Percentiles rank a stretch among this genome's conserved stretches.
Evolutionary conservation across 1,140 invertebrate genomes (phyloP).

Genomic region (Oryctes rhinoceros): DNA sequence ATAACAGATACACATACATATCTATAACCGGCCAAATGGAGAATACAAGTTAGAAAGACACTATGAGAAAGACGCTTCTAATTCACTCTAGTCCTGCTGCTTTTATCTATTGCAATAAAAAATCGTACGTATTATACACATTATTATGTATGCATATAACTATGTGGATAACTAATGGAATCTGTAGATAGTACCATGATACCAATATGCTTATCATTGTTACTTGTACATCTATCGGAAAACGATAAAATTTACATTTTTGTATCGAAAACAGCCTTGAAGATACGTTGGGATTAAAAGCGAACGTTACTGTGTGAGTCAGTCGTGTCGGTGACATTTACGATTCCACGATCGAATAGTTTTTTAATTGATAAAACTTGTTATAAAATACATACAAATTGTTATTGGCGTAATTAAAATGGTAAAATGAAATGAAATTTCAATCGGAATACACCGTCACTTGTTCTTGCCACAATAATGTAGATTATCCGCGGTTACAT

Average conservation of each 20-base stretch:
- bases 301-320: not conserved
- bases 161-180: not conserved
- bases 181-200: not conserved
- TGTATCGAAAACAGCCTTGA: not conserved
- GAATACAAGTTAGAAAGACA: too few species aligned
- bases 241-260: slow-evolving; percentile 20
- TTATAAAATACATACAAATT: slow-evolving; percentile 23
- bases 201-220: slow-evolving; percentile 1
- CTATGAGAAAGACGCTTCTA: not conserved
- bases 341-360: slow-evolving; percentile 3
- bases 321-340: not conserved
- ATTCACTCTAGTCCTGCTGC: not conserved
- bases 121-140: not conserved
- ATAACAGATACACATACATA: too few species aligned
- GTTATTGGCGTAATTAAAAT: slow-evolving; percentile 11
- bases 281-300: not conserved
- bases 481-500: not conserved
- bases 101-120: slow-evolving; percentile 11
- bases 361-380: slow-evolving; percentile 23
- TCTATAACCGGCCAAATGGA: too few species aligned
- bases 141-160: not conserved
- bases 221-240: not conserved
- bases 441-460: not conserved
- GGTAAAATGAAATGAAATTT: not conserved
- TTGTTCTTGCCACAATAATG: not conserved